Conservation (phyloP, 2,797 vertebrate species). For the Muraenolepis orangiensis region DNA sequence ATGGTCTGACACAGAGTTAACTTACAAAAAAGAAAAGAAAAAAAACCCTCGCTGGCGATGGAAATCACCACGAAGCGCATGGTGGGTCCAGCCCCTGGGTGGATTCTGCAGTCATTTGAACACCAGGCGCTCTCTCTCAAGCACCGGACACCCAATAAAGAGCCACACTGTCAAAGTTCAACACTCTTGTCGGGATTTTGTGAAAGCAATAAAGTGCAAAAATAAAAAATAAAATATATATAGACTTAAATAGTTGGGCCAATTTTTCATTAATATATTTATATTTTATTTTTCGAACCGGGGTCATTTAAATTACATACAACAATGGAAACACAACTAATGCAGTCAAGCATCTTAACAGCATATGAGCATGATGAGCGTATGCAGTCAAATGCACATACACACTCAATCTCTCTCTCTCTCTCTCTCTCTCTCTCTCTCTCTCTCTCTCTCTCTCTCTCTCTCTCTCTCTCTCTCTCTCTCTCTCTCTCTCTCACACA, state of each 20-base stretch:
- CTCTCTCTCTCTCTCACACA: no score
- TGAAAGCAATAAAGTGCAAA: background rate
- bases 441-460: no score
- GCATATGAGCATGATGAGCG: background rate
- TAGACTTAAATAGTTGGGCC: background rate
- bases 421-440: background rate
- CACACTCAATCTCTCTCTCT: background rate
- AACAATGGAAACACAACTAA: background rate
- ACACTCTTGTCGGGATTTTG: conserved; percentile 43
- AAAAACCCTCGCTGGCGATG: conserved; percentile 12
- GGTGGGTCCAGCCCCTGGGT: conserved; percentile 44
- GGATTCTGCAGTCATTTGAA: conserved; percentile 51
- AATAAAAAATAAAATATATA: background rate
- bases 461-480: no score
- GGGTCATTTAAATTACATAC: background rate
- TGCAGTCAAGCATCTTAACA: background rate
- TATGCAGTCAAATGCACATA: background rate
- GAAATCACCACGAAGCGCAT: conserved; percentile 34
- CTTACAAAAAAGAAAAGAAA: no score
- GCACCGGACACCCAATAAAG: conserved; percentile 54
- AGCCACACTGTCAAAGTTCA: conserved; percentile 53
- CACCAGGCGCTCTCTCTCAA: conserved; percentile 35
- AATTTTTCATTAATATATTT: background rate
- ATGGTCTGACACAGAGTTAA: conserved; percentile 12
- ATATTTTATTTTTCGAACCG: background rate